These are phyloP conservation scores for Sceloporus undulatus DNA, from an alignment of 2,113 vertebrate species.

Conservation along the genomic window DNA sequence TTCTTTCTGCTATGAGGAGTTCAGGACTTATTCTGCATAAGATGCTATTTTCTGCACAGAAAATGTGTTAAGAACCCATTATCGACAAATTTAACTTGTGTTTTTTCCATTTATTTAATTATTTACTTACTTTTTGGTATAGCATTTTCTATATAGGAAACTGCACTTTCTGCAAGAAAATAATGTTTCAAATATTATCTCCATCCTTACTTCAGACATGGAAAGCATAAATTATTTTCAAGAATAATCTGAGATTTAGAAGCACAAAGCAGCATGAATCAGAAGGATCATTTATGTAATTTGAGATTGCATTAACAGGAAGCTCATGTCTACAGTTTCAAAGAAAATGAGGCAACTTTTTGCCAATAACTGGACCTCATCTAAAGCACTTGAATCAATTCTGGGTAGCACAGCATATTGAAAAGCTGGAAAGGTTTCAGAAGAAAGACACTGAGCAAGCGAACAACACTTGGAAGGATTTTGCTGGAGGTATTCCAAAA, in stretches of 20 bases:
- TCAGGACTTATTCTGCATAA: no score
- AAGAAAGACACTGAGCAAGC: neutral
- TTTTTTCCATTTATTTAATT: no score
- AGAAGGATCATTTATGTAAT: no score
- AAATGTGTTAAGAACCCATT: no score
- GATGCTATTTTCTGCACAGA: no score
- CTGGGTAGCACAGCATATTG: neutral
- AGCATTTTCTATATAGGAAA: no score
- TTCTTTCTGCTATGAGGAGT: no score
- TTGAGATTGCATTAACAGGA: neutral
- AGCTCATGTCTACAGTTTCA: neutral
- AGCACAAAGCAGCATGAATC: neutral
- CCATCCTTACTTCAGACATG: no score
- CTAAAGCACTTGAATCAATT: neutral
- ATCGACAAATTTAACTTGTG: no score
- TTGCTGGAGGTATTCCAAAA: neutral
- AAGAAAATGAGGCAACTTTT: neutral
- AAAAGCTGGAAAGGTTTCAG: constrained; percentile 4
- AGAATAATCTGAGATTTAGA: neutral
- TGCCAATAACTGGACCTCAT: neutral
- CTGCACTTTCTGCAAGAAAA: no score
- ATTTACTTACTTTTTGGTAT: no score
- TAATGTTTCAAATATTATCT: no score
- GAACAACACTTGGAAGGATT: neutral
- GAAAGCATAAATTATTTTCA: neutral